Evolutionary conservation across 2,888 invertebrate genomes (phyloP).

Genomic region (Gryllus longicercus): DNA sequence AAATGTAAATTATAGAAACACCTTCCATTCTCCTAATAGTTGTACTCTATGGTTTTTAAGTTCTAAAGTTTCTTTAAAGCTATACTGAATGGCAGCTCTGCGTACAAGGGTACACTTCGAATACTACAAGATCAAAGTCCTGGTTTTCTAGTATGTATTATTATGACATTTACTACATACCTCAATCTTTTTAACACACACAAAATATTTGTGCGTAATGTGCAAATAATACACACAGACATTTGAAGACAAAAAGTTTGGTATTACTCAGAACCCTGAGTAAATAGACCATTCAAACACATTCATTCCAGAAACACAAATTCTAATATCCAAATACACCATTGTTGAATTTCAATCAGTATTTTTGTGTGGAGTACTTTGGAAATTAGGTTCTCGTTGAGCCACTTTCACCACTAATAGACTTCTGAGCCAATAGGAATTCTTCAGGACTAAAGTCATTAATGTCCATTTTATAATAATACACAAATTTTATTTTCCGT

Average conservation of each 20-base stretch:
- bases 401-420: constrained; percentile 4
- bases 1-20: constrained; percentile 11
- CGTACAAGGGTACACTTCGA: constrained; percentile 5
- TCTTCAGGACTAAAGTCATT: constrained; percentile 3
- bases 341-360: not conserved
- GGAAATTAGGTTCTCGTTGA: not conserved
- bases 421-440: constrained; percentile 5
- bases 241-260: constrained; percentile 1
- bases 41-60: not conserved
- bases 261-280: not conserved
- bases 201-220: constrained; percentile 8
- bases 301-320: not conserved
- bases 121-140: not conserved
- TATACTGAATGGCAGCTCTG: not conserved
- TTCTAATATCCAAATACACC: not conserved
- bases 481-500: constrained; percentile 55
- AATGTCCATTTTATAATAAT: constrained; percentile 46
- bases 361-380: not conserved
- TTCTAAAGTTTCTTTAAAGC: not conserved
- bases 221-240: constrained; percentile 17
- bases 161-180: constrained; percentile 9
- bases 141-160: not conserved
- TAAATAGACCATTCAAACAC: not conserved
- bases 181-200: not conserved
- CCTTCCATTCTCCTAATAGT: constrained; percentile 5